These are phyloP conservation scores for Podarcis raffonei DNA, from an alignment of 2,113 vertebrate genomes.

Conservation along the genomic window DNA sequence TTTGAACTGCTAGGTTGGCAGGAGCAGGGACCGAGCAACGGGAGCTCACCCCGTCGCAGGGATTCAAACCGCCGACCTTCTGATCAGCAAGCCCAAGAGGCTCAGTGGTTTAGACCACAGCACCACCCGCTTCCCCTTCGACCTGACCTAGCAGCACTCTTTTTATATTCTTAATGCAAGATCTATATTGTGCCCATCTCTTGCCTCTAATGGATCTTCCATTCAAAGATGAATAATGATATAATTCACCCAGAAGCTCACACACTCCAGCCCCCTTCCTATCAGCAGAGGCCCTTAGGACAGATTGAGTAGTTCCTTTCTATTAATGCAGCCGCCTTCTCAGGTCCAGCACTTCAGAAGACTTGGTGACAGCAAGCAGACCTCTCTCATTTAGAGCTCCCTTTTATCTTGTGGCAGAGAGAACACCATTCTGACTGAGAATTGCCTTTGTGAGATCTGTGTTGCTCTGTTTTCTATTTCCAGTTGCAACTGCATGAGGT, in stretches of 20 bases:
- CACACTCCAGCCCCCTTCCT: not conserved
- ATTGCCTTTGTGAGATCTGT: not conserved
- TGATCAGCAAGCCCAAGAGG: no score
- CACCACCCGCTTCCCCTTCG: no score
- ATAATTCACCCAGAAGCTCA: slow-evolving; percentile 52
- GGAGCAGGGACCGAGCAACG: no score
- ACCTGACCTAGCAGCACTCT: no score
- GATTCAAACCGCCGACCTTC: no score
- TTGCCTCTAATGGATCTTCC: slow-evolving; percentile 65
- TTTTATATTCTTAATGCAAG: slow-evolving; percentile 47
- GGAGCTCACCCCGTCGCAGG: no score
- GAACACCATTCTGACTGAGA: no score
- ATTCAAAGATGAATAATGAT: slow-evolving; percentile 54
- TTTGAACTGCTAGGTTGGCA: no score
- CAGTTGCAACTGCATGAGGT: not conserved
- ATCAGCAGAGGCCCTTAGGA: not conserved
- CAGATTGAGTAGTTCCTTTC: not conserved
- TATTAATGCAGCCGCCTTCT: not conserved
- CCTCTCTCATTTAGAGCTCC: not conserved
- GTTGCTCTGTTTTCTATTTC: not conserved
- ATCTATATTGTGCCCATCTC: slow-evolving; percentile 48
- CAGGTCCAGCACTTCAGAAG: not conserved
- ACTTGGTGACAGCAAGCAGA: no score
- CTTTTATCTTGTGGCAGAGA: not conserved
- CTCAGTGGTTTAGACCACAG: no score